Evolutionary conservation across 2,797 vertebrate species (phyloP), one percentile per base, ranked within the genome.

Genomic region (Leucoraja ocellata): DNA sequence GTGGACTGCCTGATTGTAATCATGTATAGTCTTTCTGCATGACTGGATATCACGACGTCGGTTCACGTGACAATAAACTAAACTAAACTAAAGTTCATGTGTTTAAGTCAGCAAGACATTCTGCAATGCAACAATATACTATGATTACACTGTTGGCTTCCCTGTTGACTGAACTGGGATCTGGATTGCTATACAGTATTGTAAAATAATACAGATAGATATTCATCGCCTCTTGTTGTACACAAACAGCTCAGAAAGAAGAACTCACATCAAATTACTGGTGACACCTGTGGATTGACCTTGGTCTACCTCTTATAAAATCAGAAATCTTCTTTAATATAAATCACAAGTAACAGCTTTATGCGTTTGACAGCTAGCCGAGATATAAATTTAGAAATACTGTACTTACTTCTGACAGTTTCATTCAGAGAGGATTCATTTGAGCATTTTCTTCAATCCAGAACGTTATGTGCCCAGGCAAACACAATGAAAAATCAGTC

Each of bases 401-500:
- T 36, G 54, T 92, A 10, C 71, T 36, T 74, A 74, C 16, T 76
- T 39, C 58, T 65, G 36, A 74, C 21, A 76, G 90, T 58, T 92
- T 76, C 46, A 92, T 58, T 92, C 73, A 92, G 39, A 23, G 39
- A 74, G 23, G 1, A 73, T 92, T 76, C 5, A 74, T 54, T 39
- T 76, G 28, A 76, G 39, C 5, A 5, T 23, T 92, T 92, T 39
- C 73, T 76, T 71, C 71, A 54, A 25, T 25, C 25, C 23, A 76
- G 39, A 74, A 28, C 25, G 23, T 58, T 74, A 92, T 16, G 23
- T 92, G 68, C 90, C 25, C n/a, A 25, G 68, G 46, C 46, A 54
- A n/a, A 92, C 71, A 76, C 90, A 76, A 88, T 88, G 61, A 88
- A 68, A 92, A 76, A 92, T 76, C 90, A 76, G 54, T 74, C 39